Conservation (phyloP, 2,888 invertebrate species). For the Aromia moschata region DNA sequence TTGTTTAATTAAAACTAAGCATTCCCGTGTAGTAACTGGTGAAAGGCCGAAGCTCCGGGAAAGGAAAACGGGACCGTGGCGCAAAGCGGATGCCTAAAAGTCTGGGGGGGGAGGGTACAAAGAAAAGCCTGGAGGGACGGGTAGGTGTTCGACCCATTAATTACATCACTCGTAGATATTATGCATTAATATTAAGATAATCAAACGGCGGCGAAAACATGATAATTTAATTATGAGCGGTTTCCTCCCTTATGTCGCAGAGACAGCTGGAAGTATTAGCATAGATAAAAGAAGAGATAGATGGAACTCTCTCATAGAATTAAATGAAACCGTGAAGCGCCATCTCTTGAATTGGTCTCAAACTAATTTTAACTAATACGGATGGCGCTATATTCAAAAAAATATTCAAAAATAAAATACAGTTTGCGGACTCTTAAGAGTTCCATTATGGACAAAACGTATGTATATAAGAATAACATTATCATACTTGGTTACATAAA, state of each 20-base stretch:
- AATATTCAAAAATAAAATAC: too few relatives aligned
- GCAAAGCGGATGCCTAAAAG: slow-evolving; percentile 22
- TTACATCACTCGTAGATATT: slow-evolving; percentile 37
- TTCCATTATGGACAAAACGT: too few relatives aligned
- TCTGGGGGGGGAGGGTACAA: slow-evolving; percentile 27
- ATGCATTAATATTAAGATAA: slow-evolving; percentile 37
- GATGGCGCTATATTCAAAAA: too few relatives aligned
- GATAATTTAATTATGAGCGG: slow-evolving; percentile 36
- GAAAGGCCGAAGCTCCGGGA: slow-evolving; percentile 21
- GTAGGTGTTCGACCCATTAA: slow-evolving; percentile 37
- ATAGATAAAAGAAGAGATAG: too few relatives aligned
- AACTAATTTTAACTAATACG: too few relatives aligned
- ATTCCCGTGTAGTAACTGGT: slow-evolving; percentile 26
- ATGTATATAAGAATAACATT: too few relatives aligned
- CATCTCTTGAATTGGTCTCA: too few relatives aligned
- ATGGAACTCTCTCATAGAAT: too few relatives aligned
- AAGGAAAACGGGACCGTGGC: slow-evolving; percentile 18
- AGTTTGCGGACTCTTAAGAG: too few relatives aligned
- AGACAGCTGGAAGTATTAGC: slow-evolving; percentile 13
- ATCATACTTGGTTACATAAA: too few relatives aligned
- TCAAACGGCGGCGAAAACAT: slow-evolving; percentile 37
- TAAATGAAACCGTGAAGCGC: too few relatives aligned
- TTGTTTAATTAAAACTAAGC: slow-evolving; percentile 30
- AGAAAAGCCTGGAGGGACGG: slow-evolving; percentile 35
- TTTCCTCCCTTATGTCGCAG: slow-evolving; percentile 20